Evolutionary conservation across 2,888 invertebrate species (phyloP), one percentile per base, ranked within the genome.

Genomic region (Pterostichus madidus): DNA sequence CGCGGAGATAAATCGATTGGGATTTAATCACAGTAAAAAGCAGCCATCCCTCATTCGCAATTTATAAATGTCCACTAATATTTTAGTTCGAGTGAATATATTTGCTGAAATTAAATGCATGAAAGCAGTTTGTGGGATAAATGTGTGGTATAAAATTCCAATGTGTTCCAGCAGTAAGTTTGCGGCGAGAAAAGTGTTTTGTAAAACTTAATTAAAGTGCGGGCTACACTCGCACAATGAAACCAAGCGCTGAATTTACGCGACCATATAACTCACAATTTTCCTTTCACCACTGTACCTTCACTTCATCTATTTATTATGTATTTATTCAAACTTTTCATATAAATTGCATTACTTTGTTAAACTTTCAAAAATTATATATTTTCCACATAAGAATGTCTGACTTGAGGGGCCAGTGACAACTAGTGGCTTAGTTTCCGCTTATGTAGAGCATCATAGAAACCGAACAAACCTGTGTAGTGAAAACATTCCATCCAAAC

Each of bases 121-220:
- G 68, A 39, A n/a, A 11, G 68, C 17, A 13, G 44, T 71, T 71
- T 71, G 68, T 44, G 39, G 68, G 44, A 64, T 64, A 39, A 64
- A 64, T 64, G 64, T 64, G 24, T 35, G 64, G 68, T 44, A 71
- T 71, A 71, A 71, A 71, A 71, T 71, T 71, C 68, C 68, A 44
- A 71, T 71, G 68, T 17, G 68, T 71, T 44, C n/a, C 17, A 44
- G 44, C 44, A 15, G 68, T 44, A 75, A 75, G 75, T 75, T 75
- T 49, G 75, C 49, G 52, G 75, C 13, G 39, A 52, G 32, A 75
- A 75, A 75, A 75, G 49, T 75, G 75, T 75, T n/a, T 75, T 32
- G 77, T 39, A 39, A 77, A 77, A 77, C 56, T 77, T 77, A 77
- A 77, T 77, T 77, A 77, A 77, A 77, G 77, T 39, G 56, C 35